A percentile compares a stretch with the other conserved stretches of the same genome.
These are phyloP conservation scores for Tachuris rubrigastra DNA, from an alignment of 2,113 vertebrate genomes.

Conservation along the genomic window DNA sequence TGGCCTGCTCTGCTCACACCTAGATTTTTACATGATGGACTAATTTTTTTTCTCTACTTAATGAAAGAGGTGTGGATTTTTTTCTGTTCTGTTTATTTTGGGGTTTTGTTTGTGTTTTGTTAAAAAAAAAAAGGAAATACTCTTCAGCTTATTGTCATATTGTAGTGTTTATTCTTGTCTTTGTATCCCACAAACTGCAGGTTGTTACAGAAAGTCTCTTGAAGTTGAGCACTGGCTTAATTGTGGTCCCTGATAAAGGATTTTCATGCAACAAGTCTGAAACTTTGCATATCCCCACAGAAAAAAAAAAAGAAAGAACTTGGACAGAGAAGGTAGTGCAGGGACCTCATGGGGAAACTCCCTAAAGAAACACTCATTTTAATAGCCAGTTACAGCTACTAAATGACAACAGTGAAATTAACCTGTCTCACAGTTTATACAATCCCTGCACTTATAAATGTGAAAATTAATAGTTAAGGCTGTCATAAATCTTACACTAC, in stretches of 20 bases:
- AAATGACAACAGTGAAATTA: slow-evolving; percentile 1
- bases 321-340: not conserved
- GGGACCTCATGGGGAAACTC: not conserved
- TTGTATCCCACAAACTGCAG: not conserved
- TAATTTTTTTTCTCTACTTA: not conserved
- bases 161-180: not conserved
- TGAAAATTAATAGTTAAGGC: slow-evolving; percentile 12
- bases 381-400: not conserved
- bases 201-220: not conserved
- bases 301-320: not conserved
- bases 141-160: not conserved
- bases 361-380: not conserved
- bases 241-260: not conserved
- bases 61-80: not conserved
- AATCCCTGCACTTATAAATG: not conserved
- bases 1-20: not conserved
- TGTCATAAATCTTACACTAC: not conserved
- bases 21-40: not conserved
- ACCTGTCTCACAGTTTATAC: not conserved
- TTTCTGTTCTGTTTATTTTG: not conserved
- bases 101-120: not conserved
- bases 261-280: not conserved
- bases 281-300: not conserved
- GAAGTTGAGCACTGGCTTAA: not conserved
- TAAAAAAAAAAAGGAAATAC: not conserved